phyloP scores from a whole-genome alignment of 2,888 invertebrate species.

The Hypomecis punctinalis region DNA sequence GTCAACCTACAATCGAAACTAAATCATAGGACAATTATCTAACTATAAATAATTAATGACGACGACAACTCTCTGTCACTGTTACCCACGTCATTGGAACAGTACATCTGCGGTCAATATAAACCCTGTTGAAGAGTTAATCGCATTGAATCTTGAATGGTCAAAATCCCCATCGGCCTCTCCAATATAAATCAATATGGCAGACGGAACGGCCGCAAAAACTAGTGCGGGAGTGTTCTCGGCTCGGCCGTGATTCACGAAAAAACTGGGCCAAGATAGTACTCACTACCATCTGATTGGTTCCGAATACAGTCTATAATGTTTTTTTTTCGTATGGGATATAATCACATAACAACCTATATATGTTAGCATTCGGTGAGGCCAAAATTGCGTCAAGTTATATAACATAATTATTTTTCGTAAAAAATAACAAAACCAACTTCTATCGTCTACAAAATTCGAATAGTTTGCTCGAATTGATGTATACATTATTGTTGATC shows the following conservation, averaged over 20 bases:
- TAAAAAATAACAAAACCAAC: no score
- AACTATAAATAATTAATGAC: background rate
- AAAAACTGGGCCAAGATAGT: slow-evolving; percentile 33
- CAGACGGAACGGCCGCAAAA: slow-evolving; percentile 26
- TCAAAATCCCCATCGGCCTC: slow-evolving; percentile 30
- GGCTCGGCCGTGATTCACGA: slow-evolving; percentile 30
- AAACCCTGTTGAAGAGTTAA: slow-evolving; percentile 1
- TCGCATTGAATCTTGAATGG: slow-evolving; percentile 25
- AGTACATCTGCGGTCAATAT: slow-evolving; percentile 3
- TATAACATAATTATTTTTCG: no score
- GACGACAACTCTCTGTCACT: background rate
- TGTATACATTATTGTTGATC: no score
- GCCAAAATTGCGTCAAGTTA: no score
- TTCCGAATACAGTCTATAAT: slow-evolving; percentile 13
- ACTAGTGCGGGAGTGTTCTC: slow-evolving; percentile 24
- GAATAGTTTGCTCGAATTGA: no score
- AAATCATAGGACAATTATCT: no score
- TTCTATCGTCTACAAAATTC: no score
- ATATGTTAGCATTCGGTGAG: no score
- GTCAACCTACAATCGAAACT: no score
- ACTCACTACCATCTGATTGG: background rate
- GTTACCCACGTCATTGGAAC: background rate
- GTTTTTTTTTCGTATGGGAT: no score
- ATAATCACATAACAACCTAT: no score
- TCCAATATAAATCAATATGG: slow-evolving; percentile 38